A percentile compares a stretch with the other conserved stretches of the same genome.
Evolutionary conservation across 2,797 vertebrate species (phyloP).

Genomic region (Anniella stebbinsi): DNA sequence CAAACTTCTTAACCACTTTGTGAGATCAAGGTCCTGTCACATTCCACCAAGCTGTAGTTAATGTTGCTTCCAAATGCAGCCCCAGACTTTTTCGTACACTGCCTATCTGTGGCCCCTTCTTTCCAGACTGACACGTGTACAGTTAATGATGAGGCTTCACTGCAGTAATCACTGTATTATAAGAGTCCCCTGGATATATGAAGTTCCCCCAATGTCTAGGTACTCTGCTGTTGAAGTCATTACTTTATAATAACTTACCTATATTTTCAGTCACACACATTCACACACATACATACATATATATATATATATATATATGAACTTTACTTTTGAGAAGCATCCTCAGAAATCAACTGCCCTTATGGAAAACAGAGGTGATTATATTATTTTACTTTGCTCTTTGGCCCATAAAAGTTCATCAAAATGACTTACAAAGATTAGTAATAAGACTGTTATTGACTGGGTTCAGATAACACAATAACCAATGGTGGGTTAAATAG

Average conservation of each 20-base stretch:
- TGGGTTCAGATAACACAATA: too few relatives aligned
- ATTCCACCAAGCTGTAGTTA: background rate
- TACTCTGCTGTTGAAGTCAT: background rate
- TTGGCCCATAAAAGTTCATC: too few relatives aligned
- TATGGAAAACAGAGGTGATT: background rate
- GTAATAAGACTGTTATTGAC: too few relatives aligned
- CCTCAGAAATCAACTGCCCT: background rate
- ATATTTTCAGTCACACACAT: background rate
- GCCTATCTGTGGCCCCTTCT: background rate
- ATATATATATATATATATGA: background rate
- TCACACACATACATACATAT: too few relatives aligned
- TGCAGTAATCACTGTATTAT: background rate
- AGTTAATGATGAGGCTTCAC: background rate
- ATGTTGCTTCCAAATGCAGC: background rate
- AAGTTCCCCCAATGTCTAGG: background rate
- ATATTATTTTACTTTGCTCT: background rate
- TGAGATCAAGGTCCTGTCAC: background rate
- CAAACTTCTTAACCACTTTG: background rate
- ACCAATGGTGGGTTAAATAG: too few relatives aligned
- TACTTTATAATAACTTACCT: background rate
- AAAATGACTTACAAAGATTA: too few relatives aligned
- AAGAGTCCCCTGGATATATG: background rate
- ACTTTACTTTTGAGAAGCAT: background rate
- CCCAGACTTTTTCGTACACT: background rate
- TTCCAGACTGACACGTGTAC: background rate